A percentile compares a stretch with the other conserved stretches of the same genome.
Conservation (phyloP, 2,888 invertebrate genomes). For the Melikaiella ostensackeni region DNA sequence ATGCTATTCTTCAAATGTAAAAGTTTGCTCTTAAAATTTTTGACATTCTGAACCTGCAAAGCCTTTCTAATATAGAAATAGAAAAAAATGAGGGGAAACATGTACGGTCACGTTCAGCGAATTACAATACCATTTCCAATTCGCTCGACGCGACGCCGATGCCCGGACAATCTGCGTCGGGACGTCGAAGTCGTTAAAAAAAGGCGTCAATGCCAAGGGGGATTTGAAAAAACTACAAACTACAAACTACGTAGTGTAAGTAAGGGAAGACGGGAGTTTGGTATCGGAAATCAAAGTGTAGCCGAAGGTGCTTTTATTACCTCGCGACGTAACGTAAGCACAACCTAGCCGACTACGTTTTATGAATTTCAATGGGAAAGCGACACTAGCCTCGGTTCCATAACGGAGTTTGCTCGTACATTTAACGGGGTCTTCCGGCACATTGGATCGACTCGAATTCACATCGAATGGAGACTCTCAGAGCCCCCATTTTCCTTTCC, state of each 20-base stretch:
- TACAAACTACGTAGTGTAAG: constrained; percentile 26
- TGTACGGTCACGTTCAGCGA: not conserved
- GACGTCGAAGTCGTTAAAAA: constrained; percentile 35
- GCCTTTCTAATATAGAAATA: not conserved
- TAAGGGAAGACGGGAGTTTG: not conserved
- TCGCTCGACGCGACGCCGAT: not conserved
- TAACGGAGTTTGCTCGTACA: constrained; percentile 37
- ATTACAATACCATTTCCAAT: not conserved
- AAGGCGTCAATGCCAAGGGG: not conserved
- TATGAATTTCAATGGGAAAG: constrained; percentile 52
- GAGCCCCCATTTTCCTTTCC: constrained; percentile 16
- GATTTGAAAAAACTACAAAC: constrained; percentile 25
- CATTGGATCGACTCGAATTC: constrained; percentile 45
- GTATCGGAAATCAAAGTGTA: constrained; percentile 49
- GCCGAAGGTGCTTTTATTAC: constrained; percentile 46
- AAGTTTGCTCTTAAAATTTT: too few relatives aligned
- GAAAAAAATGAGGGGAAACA: not conserved
- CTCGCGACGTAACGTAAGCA: constrained; percentile 43
- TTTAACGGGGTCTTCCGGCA: constrained; percentile 43
- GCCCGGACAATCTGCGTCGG: constrained; percentile 9
- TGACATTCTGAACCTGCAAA: not conserved
- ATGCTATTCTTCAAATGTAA: too few relatives aligned
- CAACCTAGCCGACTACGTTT: constrained; percentile 45
- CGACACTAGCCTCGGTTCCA: constrained; percentile 31
- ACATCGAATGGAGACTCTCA: constrained; percentile 47